Evolutionary conservation across 2,113 vertebrate genomes (phyloP).

Genomic region (Callipepla californica): DNA sequence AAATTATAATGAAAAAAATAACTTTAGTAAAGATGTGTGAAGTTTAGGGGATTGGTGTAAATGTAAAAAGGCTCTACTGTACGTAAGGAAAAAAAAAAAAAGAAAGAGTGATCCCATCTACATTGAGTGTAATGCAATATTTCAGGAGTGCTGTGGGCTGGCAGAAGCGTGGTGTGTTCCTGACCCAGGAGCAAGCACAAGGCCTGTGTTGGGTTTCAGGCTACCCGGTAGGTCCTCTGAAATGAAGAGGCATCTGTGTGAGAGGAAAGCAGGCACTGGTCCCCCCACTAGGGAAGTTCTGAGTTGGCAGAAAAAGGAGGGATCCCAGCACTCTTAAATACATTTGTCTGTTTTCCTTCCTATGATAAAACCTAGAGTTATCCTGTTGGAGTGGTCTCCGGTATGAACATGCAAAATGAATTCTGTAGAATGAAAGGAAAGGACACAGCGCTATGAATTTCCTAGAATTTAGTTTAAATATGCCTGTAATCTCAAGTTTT

Average conservation of each 20-base stretch:
- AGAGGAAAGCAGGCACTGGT: conserved; percentile 15
- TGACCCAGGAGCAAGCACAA: conserved; percentile 20
- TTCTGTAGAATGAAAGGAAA: neutral
- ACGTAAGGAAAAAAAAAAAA: neutral
- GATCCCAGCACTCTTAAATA: neutral
- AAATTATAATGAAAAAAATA: neutral
- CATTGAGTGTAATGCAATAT: neutral
- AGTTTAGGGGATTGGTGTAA: neutral
- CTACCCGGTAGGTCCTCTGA: conserved; percentile 52
- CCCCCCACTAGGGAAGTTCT: neutral
- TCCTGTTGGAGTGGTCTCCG: neutral
- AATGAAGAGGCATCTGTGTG: conserved; percentile 50
- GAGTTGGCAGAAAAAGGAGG: neutral
- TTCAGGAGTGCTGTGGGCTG: conserved; percentile 32
- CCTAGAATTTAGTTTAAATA: neutral
- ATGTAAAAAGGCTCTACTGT: conserved; percentile 21
- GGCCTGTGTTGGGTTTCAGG: conserved; percentile 35
- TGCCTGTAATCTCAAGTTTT: neutral
- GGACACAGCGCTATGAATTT: neutral
- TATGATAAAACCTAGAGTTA: neutral
- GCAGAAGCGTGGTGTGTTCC: conserved; percentile 10
- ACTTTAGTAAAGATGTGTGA: neutral
- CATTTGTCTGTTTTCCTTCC: neutral
- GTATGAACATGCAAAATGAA: neutral
- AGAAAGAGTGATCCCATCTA: neutral